Evolutionary conservation across 2,888 invertebrate genomes (phyloP), one percentile per base, ranked within the genome.

Genomic region (Neoitamus cyanurus): DNA sequence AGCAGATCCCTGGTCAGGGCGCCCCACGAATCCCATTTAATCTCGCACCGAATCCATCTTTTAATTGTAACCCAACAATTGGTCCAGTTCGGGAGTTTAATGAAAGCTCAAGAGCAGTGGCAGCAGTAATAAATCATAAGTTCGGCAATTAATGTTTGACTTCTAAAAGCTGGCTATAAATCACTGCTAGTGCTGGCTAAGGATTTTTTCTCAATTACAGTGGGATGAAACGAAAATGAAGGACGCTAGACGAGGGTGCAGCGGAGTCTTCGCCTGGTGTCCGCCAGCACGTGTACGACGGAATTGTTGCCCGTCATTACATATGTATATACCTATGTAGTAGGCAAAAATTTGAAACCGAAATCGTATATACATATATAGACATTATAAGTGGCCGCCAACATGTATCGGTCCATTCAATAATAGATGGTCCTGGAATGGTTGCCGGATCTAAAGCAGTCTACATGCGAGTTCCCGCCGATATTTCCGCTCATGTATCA

Each of bases 121-220:
- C 25, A 46, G 7, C 28, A 34, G 68, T 31, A 58, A 80, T 80
- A 80, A 80, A 80, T 80, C 80, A 80, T 68, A 36, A 80, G 34
- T 25, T 80, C 20, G 80, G 68, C 80, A 80, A 80, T 80, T 80
- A 80, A 80, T 68, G 80, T 68, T 80, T 36, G 80, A 80, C 80
- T 80, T 30, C 15, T 15, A 34, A 48, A 68, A 80, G 58, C 20
- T 13, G 30, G 34, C 68, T 28, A 80, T 80, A 80, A 80, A 80
- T 80, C 80, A 80, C 42, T 15, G 11, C 34, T 25, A 9, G 9
- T 48, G 58, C 31, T 42, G 48, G 28, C n/a, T 78, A 7, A 80
- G 80, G 25, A 80, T 80, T 68, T 68, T 58, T 80, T 31, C 80
- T 31, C 30, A 80, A 58, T 80, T 34, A 80, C 28, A 28, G 1